phyloP scores from a whole-genome alignment of 2,797 vertebrate genomes.

The Eulemur rubriventer region DNA sequence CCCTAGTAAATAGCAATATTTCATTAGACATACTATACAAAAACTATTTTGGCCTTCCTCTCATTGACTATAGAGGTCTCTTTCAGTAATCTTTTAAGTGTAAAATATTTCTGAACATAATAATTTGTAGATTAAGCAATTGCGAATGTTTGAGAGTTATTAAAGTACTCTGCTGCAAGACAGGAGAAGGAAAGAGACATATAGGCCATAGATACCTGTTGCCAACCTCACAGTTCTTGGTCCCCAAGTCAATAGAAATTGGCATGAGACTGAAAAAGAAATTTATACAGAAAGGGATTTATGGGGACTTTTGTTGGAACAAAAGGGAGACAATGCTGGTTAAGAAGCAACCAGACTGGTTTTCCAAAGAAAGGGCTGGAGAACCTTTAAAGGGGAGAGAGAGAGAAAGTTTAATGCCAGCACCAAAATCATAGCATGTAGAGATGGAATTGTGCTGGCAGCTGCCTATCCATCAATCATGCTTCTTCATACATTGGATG shows the following conservation, averaged over 20 bases:
- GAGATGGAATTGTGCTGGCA: neutral
- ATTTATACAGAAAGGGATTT: neutral
- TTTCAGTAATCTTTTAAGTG: neutral
- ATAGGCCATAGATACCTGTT: neutral
- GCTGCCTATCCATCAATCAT: neutral
- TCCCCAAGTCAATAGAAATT: neutral
- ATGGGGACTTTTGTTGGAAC: neutral
- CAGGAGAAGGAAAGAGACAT: neutral
- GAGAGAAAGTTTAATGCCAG: neutral
- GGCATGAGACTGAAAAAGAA: neutral
- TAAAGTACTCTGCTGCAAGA: neutral
- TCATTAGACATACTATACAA: neutral
- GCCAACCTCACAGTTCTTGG: neutral
- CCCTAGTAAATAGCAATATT: neutral
- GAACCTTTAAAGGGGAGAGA: neutral
- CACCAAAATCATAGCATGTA: neutral
- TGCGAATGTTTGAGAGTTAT: neutral
- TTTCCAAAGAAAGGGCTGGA: neutral
- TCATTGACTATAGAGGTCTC: neutral
- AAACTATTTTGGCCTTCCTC: neutral
- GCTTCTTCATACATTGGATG: neutral
- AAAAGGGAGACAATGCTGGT: neutral
- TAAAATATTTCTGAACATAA: neutral
- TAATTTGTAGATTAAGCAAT: neutral
- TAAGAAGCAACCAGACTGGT: too few species aligned